phyloP scores from a whole-genome alignment of 37 sponge, comb jelly and placozoan genomes.

The Haliclona indistincta region DNA sequence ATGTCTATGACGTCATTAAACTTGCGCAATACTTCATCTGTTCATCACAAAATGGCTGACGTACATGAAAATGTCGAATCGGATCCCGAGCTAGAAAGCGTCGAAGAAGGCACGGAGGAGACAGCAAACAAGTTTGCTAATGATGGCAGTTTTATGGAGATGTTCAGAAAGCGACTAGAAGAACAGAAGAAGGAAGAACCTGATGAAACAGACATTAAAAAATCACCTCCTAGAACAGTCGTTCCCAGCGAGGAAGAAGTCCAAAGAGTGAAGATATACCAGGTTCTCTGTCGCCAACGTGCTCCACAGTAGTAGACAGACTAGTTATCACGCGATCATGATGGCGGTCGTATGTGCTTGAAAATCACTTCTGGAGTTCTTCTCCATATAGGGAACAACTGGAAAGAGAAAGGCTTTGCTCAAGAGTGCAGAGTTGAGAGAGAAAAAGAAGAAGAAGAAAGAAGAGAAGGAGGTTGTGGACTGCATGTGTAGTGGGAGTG shows the following conservation, averaged over 20 bases:
- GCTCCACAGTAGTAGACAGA: slow-evolving; percentile 4
- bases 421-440: slow-evolving; percentile 68
- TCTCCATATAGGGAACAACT: slow-evolving; percentile 27
- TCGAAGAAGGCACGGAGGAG: background rate
- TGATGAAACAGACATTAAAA: background rate
- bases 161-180: slow-evolving; percentile 70
- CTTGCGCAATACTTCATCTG: no score
- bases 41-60: no score
- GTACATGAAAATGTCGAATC: no score
- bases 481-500: background rate
- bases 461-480: slow-evolving; percentile 73
- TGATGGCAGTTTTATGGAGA: slow-evolving; percentile 88
- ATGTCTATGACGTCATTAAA: no score
- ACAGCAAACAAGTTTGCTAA: slow-evolving; percentile 73
- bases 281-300: background rate
- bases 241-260: slow-evolving; percentile 4
- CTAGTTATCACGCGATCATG: background rate
- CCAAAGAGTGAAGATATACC: slow-evolving; percentile 1
- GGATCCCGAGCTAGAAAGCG: no score
- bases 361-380: background rate
- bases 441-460: slow-evolving; percentile 64
- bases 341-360: background rate
- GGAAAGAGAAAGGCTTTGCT: slow-evolving; percentile 77
- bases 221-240: background rate
- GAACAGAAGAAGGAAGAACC: slow-evolving; percentile 21